Evolutionary conservation across 2,797 vertebrate genomes (phyloP).

Genomic region (Anolis apletophallus): DNA sequence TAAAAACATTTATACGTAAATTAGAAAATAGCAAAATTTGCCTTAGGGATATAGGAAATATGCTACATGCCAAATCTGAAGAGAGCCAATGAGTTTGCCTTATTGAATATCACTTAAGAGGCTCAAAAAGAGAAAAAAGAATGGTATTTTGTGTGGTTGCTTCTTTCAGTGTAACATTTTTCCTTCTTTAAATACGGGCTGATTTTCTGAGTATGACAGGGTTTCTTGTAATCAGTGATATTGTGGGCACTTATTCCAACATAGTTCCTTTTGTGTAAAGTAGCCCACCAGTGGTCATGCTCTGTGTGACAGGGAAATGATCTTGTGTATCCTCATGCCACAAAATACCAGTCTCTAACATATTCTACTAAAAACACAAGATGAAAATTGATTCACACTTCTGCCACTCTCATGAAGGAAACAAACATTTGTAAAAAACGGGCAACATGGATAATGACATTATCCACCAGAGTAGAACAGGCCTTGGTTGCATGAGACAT

Average conservation of each 20-base stretch:
- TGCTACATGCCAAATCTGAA: constrained; percentile 74
- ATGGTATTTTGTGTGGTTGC: constrained; percentile 1
- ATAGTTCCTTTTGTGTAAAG: constrained; percentile 30
- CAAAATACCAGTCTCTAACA: background rate
- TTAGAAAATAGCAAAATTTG: constrained; percentile 62
- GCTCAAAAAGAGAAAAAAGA: constrained; percentile 41
- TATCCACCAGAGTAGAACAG: background rate
- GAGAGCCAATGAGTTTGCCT: constrained; percentile 62
- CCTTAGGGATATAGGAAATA: constrained; percentile 63
- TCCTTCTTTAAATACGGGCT: background rate
- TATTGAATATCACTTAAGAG: constrained; percentile 58
- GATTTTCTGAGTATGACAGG: constrained; percentile 34
- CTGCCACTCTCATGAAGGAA: background rate
- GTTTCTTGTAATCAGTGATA: constrained; percentile 35
- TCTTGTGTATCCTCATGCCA: background rate
- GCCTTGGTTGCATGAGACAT: background rate
- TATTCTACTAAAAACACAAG: background rate
- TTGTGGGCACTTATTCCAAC: constrained; percentile 61
- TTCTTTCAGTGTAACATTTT: background rate
- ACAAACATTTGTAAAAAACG: background rate
- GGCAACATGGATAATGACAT: background rate
- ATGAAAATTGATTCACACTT: background rate
- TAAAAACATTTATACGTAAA: constrained; percentile 74
- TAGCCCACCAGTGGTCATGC: background rate
- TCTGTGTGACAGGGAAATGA: background rate